Base-by-base conservation (phyloP, 2,888 invertebrate species). In the Ferdinandea cuprea region DNA sequence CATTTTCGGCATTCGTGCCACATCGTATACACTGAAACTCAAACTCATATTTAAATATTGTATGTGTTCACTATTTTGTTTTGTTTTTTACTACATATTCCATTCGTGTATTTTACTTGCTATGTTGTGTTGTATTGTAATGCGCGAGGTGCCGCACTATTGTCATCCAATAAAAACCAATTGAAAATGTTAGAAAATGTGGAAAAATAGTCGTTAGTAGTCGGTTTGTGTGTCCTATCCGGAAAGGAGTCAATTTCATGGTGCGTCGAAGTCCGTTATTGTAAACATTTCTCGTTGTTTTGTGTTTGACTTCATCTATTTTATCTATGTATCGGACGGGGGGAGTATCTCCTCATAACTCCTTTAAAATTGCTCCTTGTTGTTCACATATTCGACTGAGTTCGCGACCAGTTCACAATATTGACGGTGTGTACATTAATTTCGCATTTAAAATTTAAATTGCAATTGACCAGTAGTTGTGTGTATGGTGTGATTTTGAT, bases 1-100 rank as follows among this genome's bases (percentile, higher is more conserved):
- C 81, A 81, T 72, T 71, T 81, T 81, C 42, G 61, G 77, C 63
- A 8, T 76, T 66, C 42, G 59, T 81, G 46, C 48, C 42, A 56
- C 48, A 46, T 50, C 71, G 68, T 61, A 69, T 56, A 63, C n/a
- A n/a, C n/a, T n/a, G n/a, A n/a, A n/a, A n/a, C 25, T 25, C 25
- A 25, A 25, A 25, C 37, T 74, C 21, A 58, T 66, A 77, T 66
- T 66, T 77, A 48, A 59, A 71, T 66, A 71, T 48, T 72, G 65
- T 71, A 76, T 81, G 48, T 66, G 58, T 65, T 72, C 46, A 61
- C 68, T 79, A 37, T 73, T 52, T 63, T 46, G 11, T 32, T 54
- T 13, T 44, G 15, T 42, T 44, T 58, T 58, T 48, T 17, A 35
- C 15, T 56, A 32, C 7, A 9, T 68, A 63, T 74, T 74, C 13